Evolutionary conservation across 2,797 vertebrate genomes (phyloP).

Genomic region (Phataginus tricuspis): DNA sequence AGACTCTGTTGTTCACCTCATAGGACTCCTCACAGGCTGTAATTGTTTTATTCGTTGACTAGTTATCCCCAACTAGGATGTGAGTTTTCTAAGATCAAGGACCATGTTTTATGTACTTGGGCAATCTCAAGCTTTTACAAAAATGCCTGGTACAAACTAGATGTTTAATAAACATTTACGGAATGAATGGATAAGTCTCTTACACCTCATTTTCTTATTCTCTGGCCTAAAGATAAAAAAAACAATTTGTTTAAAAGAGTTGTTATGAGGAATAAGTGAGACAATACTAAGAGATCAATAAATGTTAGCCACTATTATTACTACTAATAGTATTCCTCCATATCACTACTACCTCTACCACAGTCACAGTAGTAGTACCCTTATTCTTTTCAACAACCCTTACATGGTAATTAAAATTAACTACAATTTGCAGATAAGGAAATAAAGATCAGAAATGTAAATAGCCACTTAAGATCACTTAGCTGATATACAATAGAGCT

Average conservation of each 20-base stretch:
- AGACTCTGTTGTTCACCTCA: background rate
- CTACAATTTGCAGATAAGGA: background rate
- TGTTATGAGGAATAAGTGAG: background rate
- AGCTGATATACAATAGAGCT: background rate
- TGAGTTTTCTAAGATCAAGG: background rate
- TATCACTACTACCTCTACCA: background rate
- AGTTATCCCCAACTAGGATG: background rate
- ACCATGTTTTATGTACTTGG: background rate
- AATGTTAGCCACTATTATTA: background rate
- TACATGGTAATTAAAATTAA: background rate
- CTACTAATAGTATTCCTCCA: background rate
- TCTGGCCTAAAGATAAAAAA: conserved; percentile 22
- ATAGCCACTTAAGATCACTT: background rate
- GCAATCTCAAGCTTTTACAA: background rate
- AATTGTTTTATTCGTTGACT: background rate
- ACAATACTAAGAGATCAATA: conserved; percentile 1
- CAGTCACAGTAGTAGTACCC: background rate
- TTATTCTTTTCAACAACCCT: background rate
- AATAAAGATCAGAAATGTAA: conserved; percentile 41
- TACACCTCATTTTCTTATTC: background rate
- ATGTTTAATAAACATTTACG: background rate
- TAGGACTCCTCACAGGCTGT: background rate
- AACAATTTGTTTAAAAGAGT: background rate
- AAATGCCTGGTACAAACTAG: background rate
- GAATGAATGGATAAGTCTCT: background rate